Percentiles rank a stretch among this genome's conserved stretches.
Conservation (phyloP, 2,113 vertebrate genomes). For the Puntigrus tetrazona region DNA sequence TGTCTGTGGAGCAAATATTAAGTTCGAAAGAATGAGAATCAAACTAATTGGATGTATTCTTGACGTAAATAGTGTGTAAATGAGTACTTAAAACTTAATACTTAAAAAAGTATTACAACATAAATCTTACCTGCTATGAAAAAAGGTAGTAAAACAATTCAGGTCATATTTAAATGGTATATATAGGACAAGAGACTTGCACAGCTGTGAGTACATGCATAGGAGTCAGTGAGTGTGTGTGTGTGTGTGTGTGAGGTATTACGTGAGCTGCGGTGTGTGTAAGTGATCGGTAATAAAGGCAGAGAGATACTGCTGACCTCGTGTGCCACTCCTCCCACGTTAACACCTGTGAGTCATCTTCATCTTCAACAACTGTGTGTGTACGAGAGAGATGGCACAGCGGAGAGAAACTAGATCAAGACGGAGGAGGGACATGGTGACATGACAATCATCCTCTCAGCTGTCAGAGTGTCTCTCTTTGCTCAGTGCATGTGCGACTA, state of each 20-base stretch:
- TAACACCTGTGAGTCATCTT: conserved; percentile 29
- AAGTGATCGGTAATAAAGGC: neutral
- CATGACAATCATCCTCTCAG: conserved; percentile 16
- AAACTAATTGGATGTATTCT: too few species aligned
- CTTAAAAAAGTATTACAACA: too few species aligned
- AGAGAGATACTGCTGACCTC: conserved; percentile 21
- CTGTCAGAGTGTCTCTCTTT: neutral
- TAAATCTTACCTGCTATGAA: too few species aligned
- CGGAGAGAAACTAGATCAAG: neutral
- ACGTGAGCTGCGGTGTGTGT: conserved; percentile 3
- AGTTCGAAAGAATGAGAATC: too few species aligned
- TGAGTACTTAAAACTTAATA: too few species aligned
- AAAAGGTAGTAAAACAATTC: too few species aligned
- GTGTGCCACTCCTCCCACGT: conserved; percentile 18
- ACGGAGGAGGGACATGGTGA: neutral
- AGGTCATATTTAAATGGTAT: too few species aligned
- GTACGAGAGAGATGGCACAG: neutral
- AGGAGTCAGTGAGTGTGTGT: neutral
- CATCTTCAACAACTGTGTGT: conserved; percentile 15
- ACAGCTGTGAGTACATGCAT: neutral
- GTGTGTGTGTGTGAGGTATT: neutral
- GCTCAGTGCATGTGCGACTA: neutral
- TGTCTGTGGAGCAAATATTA: too few species aligned
- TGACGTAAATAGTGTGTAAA: too few species aligned
- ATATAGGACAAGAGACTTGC: neutral